Base-by-base conservation (phyloP, 2,113 vertebrate genomes). In the Pseudonaja textilis region DNA sequence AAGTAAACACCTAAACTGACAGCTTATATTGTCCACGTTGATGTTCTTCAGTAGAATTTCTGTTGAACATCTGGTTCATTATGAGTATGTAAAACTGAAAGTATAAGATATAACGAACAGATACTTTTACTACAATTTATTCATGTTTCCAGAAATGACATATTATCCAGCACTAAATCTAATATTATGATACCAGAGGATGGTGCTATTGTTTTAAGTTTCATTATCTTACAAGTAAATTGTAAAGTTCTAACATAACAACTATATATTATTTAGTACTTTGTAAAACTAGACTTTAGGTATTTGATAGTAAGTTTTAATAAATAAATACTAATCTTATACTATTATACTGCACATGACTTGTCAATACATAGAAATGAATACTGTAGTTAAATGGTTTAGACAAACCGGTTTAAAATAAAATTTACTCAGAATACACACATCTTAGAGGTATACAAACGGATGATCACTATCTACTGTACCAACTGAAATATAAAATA, bases 1-100 rank as follows among this genome's bases (percentile, higher is more conserved):
- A 50, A 50, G 47, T 50, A 47, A 47, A 47, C 45, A 95, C 45
- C 64, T 74, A 95, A 92, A 92, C 57, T 59, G 64, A 95, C 56
- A 92, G 93, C 34, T 91, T 69, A 61, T 42, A 57, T 85, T 92
- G 90, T 52, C 92, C 90, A 97, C 94, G 93, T 92, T 97, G 97
- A 87, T 52, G 81, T 92, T 88, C 88, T 22, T 90, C 50, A 97
- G 57, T 47, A 96, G 92, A 94, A 95, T 94, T 97, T 97, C 96
- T 97, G 97, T 97, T 97, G 94, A 96, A 94, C 52, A 86, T 89
- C 1, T 90, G 55, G 96, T 52, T 95, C 95, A 92, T 96, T 95
- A 97, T 97, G 96, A 97, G 95, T 96, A 93, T 94, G 95, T 93
- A 97, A 96, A 97, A 97, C 96, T 95, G 96, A 97, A 97, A 97